phyloP scores from a whole-genome alignment of 2,888 invertebrate genomes.

The Cephalotes varians region DNA sequence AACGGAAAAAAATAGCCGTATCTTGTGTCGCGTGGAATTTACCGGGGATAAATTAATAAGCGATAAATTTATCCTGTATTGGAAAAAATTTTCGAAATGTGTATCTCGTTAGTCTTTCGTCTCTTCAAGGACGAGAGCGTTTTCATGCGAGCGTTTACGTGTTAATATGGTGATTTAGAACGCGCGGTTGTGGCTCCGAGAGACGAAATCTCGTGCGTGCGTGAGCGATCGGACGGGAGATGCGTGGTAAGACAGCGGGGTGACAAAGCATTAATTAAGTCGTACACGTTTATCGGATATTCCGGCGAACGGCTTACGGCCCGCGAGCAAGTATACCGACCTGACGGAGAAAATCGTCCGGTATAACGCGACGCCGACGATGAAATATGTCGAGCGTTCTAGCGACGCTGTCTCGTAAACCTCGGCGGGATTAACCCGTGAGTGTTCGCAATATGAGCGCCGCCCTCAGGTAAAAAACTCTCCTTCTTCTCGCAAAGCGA shows the following conservation, averaged over 20 bases:
- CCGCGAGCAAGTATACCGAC: constrained; percentile 53
- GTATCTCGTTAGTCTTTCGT: constrained; percentile 32
- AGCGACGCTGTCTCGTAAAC: constrained; percentile 70
- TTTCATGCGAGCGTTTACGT: constrained; percentile 77
- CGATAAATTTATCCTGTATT: constrained; percentile 15
- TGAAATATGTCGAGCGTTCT: constrained; percentile 68
- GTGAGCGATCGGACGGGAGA: constrained; percentile 54
- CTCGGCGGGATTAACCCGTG: constrained; percentile 62
- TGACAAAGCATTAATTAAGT: constrained; percentile 78
- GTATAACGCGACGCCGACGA: constrained; percentile 69
- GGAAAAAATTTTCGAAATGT: constrained; percentile 14
- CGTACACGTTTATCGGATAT: constrained; percentile 77
- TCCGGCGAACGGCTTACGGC: constrained; percentile 64
- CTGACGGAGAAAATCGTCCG: constrained; percentile 67
- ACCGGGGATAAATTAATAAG: constrained; percentile 13
- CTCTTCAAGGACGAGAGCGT: constrained; percentile 62
- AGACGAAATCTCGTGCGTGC: constrained; percentile 67
- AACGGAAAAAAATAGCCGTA: constrained; percentile 2
- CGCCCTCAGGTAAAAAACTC: constrained; percentile 14
- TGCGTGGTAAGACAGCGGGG: constrained; percentile 75
- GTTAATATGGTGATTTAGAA: constrained; percentile 81
- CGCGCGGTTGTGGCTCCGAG: constrained; percentile 59
- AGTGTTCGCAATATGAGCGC: constrained; percentile 39
- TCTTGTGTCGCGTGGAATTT: constrained; percentile 7
- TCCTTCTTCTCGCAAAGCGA: neutral